Conservation (phyloP, 2,888 invertebrate species). For the Diloba caeruleocephala region DNA sequence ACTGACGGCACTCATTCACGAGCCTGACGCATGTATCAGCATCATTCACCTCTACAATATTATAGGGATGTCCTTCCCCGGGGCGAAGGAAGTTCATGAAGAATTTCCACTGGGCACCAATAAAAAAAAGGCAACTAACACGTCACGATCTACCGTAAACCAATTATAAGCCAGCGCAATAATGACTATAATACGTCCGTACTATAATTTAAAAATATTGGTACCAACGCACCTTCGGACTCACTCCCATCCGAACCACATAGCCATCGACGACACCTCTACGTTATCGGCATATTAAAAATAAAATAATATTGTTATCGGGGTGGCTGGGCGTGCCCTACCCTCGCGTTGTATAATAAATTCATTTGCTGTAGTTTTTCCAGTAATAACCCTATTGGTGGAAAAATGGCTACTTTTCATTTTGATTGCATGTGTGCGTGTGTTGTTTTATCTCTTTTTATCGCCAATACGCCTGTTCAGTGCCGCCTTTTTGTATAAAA, state of each 20-base stretch:
- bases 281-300: slow-evolving; percentile 72
- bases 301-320: slow-evolving; percentile 75
- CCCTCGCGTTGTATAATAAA: slow-evolving; percentile 78
- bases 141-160: no score
- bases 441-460: slow-evolving; percentile 75
- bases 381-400: slow-evolving; percentile 87
- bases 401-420: slow-evolving; percentile 87
- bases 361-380: slow-evolving; percentile 87
- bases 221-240: slow-evolving; percentile 27
- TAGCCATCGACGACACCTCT: slow-evolving; percentile 31
- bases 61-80: no score
- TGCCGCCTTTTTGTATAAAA: slow-evolving; percentile 55
- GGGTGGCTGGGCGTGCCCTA: slow-evolving; percentile 59
- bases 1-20: no score
- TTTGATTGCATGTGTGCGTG: slow-evolving; percentile 68
- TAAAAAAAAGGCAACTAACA: no score
- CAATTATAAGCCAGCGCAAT: no score
- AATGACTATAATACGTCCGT: slow-evolving; percentile 7
- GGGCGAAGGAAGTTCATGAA: no score
- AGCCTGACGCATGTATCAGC: no score
- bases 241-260: slow-evolving; percentile 16
- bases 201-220: slow-evolving; percentile 28
- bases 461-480: slow-evolving; percentile 65
- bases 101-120: no score
- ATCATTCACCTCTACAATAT: no score